A percentile compares a stretch with the other conserved stretches of the same genome.
phyloP scores from a whole-genome alignment of 2,113 vertebrate genomes.

The Phocoena sinus region DNA sequence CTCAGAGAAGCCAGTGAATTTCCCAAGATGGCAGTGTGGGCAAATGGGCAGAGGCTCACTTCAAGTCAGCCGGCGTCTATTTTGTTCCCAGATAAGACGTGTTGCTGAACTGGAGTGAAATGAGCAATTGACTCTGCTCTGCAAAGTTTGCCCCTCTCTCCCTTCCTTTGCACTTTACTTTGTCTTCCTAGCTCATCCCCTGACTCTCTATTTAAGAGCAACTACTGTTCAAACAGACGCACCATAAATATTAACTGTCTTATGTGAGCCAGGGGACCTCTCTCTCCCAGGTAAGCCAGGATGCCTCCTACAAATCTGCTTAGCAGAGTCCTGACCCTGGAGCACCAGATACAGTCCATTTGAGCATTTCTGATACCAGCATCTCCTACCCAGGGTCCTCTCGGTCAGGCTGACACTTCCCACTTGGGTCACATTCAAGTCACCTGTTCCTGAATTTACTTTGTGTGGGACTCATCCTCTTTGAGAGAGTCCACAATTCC shows the following conservation, averaged over 20 bases:
- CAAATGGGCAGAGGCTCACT: neutral
- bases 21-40: neutral
- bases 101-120: neutral
- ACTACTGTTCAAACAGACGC: neutral
- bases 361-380: neutral
- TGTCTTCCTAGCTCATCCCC: neutral
- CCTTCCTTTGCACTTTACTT: neutral
- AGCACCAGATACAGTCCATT: neutral
- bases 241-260: neutral
- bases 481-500: neutral
- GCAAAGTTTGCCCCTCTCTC: too few relatives aligned
- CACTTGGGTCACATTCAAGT: rapidly evolving
- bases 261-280: too few relatives aligned
- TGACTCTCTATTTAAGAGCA: neutral
- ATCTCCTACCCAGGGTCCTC: neutral
- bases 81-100: neutral
- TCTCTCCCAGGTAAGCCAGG: neutral
- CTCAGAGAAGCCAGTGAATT: neutral
- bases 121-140: neutral
- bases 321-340: neutral
- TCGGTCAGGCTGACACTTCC: neutral
- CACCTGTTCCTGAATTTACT: neutral
- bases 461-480: neutral
- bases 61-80: neutral
- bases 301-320: neutral